Conservation (phyloP, 2,888 invertebrate species). For the Standfussiana lucernea region DNA sequence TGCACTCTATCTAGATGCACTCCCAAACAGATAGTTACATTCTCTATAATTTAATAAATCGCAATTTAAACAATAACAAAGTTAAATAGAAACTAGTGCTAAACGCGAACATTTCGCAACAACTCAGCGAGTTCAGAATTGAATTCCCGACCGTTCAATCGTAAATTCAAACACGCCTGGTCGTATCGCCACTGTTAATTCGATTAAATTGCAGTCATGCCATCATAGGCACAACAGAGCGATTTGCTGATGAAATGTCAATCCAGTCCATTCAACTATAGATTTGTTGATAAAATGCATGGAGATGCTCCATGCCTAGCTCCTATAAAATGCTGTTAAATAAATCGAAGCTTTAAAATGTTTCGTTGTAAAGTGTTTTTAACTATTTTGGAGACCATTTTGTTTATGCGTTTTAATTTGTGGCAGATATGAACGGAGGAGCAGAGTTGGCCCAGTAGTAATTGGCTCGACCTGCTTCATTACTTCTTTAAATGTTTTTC, state of each 20-base stretch:
- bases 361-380: not conserved
- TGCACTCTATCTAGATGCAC: too few relatives aligned
- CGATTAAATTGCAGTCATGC: constrained; percentile 62
- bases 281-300: constrained; percentile 27
- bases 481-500: too few relatives aligned
- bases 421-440: not conserved
- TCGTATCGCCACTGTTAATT: constrained; percentile 58
- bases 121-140: constrained; percentile 50
- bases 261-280: constrained; percentile 7
- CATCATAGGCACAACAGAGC: constrained; percentile 34
- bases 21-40: too few relatives aligned
- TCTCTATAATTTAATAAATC: not conserved
- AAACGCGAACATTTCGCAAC: constrained; percentile 37
- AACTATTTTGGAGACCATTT: not conserved
- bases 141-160: constrained; percentile 57
- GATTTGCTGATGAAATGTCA: constrained; percentile 48
- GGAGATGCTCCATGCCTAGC: not conserved
- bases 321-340: not conserved
- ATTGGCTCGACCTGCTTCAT: too few relatives aligned
- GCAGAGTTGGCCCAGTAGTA: not conserved
- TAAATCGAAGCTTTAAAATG: not conserved
- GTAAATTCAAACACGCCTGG: constrained; percentile 58
- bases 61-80: constrained; percentile 7
- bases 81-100: constrained; percentile 27
- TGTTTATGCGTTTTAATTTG: not conserved